These are phyloP conservation scores for Podarcis muralis DNA, from an alignment of 2,113 vertebrate species.

Conservation along the genomic window DNA sequence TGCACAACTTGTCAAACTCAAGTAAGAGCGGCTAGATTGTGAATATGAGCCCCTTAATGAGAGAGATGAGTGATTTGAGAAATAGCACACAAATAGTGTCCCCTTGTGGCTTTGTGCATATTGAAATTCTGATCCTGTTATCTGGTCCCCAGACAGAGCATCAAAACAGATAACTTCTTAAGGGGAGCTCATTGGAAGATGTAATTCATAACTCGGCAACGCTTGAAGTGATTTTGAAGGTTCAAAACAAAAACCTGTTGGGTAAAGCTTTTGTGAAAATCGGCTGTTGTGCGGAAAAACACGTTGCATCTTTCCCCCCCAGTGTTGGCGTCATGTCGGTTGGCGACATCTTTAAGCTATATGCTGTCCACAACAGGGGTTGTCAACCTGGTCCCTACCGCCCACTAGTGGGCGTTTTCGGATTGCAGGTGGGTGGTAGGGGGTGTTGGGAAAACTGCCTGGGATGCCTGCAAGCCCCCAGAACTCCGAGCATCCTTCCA, in stretches of 20 bases:
- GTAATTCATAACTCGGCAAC: neutral
- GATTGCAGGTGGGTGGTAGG: no score
- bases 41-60: constrained; percentile 4
- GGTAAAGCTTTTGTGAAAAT: neutral
- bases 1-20: neutral
- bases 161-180: neutral
- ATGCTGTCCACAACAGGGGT: neutral
- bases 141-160: neutral
- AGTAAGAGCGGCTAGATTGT: neutral
- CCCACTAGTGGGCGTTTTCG: no score
- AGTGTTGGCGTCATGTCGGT: neutral
- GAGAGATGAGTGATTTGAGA: neutral
- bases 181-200: neutral
- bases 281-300: neutral
- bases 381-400: no score
- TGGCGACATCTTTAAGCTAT: neutral
- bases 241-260: neutral
- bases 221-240: neutral
- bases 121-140: neutral
- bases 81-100: neutral
- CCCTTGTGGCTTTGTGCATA: neutral
- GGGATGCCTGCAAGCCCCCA: no score
- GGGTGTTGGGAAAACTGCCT: no score
- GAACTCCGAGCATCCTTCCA: no score
- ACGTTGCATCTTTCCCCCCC: neutral